Base-by-base conservation (phyloP, 2,113 vertebrate genomes). In the Calypte anna region DNA sequence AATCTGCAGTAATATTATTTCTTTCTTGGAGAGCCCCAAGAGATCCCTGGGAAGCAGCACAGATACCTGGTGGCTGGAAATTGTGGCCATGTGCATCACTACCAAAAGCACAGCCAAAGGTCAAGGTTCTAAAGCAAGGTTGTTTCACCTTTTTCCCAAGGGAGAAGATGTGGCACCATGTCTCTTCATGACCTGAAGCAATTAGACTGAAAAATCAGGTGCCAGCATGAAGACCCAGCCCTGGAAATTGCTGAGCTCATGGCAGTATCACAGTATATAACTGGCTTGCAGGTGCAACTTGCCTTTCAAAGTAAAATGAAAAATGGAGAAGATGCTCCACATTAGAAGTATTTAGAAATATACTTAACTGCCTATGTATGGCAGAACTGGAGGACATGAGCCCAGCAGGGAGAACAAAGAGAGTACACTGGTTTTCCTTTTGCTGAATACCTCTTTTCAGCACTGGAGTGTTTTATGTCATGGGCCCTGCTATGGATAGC, bases 31-130 rank as follows among this genome's bases (percentile, higher is more conserved):
- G 18, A 90, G 10, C 15, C 43, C 27, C 1, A 2, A 68, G 55
- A 40, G 13, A 69, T 54, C 7, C 2, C 33, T 10, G 24, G 74
- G 63, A 73, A 88, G 40, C n/a, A 75, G 38, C 14, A 40, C 9
- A 33, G 4, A 3, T 70, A 43, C 30, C 36, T 62, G 12, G 43
- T 78, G 69, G 10, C 67, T 67, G 64, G 63, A 74, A 88, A 70
- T 38, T 55, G 51, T 0, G 0, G 7, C 17, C 7, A 16, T 6
- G 1, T 24, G 31, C 38, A 38, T 24, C 19, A 10, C 25, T 74
- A 46, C n/a, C 4, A 2, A 70, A 77, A 50, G 22, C 19, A 78
- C 16, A 72, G 28, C 33, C 53, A 57, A 81, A 85, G 24, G 6
- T 40, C 23, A 48, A 84, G 28, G 7, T 66, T 31, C n/a, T 24